Evolutionary conservation across 2,888 invertebrate genomes (phyloP), one percentile per base, ranked within the genome.

Genomic region (Drosophila anomalipes): DNA sequence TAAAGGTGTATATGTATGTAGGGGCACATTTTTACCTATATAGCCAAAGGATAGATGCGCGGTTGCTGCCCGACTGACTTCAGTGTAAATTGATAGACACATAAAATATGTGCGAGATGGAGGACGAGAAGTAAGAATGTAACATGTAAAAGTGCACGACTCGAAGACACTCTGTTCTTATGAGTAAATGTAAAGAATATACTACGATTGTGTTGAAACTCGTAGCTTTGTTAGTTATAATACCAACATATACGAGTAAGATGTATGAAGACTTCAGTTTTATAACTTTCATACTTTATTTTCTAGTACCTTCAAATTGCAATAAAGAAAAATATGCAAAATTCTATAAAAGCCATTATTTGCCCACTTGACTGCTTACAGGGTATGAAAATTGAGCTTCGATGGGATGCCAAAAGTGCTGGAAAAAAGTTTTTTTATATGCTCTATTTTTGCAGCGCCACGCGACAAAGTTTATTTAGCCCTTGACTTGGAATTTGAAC

Each of bases 391-490:
- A 19, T 44, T 44, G 49, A 19, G 22, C 33, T 30, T 49, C 28
- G 33, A n/a, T 59, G 33, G 19, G 52, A 22, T 28, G 57, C 35
- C 47, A 58, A 47, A 73, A 75, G 51, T 51, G n/a, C 54, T 53
- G 14, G 28, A 22, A 28, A 28, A 56, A 33, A 54, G 9, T 53
- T 19, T 22, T 61, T 37, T 56, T 49, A 44, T 32, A 5, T 32
- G 22, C 52, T 35, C 28, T 49, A 6, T 39, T n/a, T 65, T 52
- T 60, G 19, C 57, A 41, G 52, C 30, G 67, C 60, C 57, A 60
- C 39, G 86, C 79, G 74, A 70, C 87, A 84, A 86, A 84, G 86
- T 86, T 86, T 86, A 84, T 86, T 89, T 82, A 86, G 89, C 77
- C 77, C 86, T 86, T 86, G 89, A 86, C 87, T 89, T 77, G 78